Base-by-base conservation (phyloP, 2,888 invertebrate genomes). In the Agrochola litura region DNA sequence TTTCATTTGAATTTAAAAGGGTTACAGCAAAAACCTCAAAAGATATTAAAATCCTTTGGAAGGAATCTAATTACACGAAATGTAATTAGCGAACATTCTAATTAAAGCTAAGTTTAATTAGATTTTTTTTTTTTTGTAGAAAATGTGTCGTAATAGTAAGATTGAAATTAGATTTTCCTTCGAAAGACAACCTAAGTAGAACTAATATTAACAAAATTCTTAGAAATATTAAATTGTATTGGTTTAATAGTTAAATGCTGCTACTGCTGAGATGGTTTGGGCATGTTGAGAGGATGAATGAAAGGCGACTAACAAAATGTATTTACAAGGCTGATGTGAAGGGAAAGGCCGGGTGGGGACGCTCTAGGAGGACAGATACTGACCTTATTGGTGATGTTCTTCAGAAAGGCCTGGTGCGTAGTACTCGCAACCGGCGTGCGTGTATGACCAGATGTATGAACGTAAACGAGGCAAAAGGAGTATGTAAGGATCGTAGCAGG, bases 101-200 rank as follows among this genome's bases (percentile, higher is more conserved):
- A 82, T 82, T 83, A 82, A 64, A 76, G 37, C 37, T 65, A 16
- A 64, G 79, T 83, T 83, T 72, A 79, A 79, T 82, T 79, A 74
- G 46, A 19, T 64, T 37, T 69, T 52, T 49, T 37, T 37, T 37
- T 46, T 73, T 79, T 71, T 73, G 54, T 37, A 22, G n/a, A 78
- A 70, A 64, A 78, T 68, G 30, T 52, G 43, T 37, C 56, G 79
- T 52, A 58, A 74, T 79, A 73, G 60, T 14, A 14, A 14, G 30
- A 6, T 66, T 37, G 14, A 60, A 78, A 73, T 71, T 73, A 14
- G 52, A 56, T 73, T 82, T 52, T n/a, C n/a, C 22, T 68, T 58
- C 68, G 16, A 60, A 43, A 56, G 19, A 37, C 9, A 12, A 74
- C 19, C 22, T 63, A 16, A 54, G 19, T 66, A 14, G 41, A 6